Evolutionary conservation across 2,888 invertebrate species (phyloP).

Genomic region (Ornithoptera priamus): DNA sequence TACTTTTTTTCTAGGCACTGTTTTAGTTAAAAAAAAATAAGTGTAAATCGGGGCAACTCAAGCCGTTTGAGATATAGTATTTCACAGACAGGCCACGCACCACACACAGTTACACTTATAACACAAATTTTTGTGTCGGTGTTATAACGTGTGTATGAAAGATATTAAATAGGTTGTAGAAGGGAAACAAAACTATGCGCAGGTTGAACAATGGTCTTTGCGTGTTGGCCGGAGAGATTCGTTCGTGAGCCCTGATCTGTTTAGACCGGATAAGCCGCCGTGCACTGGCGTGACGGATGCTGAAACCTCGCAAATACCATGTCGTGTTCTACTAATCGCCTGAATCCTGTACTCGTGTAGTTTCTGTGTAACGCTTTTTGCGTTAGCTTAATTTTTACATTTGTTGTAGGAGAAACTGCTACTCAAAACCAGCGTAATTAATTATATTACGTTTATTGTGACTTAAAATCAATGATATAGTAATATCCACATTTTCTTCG

Average conservation of each 20-base stretch:
- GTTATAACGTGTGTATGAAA: not conserved
- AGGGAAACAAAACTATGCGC: conserved; percentile 3
- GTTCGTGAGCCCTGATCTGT: conserved; percentile 76
- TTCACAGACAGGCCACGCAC: no score
- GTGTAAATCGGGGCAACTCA: no score
- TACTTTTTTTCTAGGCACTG: no score
- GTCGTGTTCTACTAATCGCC: conserved; percentile 33
- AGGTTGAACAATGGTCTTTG: conserved; percentile 44
- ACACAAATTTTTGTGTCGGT: not conserved
- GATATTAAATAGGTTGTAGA: not conserved
- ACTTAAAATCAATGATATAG: not conserved
- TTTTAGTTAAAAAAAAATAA: no score
- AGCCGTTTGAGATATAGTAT: no score
- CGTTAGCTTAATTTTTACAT: conserved; percentile 3
- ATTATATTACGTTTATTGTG: not conserved
- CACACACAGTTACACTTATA: no score
- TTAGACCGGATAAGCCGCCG: conserved; percentile 69
- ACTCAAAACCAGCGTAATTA: not conserved
- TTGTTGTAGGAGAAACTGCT: not conserved
- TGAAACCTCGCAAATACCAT: conserved; percentile 74
- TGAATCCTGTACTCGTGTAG: conserved; percentile 27
- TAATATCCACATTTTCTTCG: not conserved
- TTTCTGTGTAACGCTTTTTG: conserved; percentile 13
- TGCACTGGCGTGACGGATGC: conserved; percentile 67
- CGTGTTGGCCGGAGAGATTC: conserved; percentile 49